phyloP scores from a whole-genome alignment of 2,113 vertebrate species.

The Neogobius melanostomus region DNA sequence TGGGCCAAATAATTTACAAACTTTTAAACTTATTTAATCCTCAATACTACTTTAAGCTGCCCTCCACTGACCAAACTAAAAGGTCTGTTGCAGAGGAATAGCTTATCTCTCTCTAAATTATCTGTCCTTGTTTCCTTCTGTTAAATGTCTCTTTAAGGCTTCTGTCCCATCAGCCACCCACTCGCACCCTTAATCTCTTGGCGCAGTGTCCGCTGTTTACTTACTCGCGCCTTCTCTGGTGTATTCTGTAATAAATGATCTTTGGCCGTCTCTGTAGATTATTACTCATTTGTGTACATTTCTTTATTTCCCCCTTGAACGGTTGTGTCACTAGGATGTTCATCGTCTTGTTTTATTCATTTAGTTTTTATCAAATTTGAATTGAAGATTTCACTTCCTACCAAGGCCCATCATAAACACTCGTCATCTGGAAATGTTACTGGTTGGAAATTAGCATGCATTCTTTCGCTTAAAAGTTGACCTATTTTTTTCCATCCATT shows the following conservation, averaged over 20 bases:
- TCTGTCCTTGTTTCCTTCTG: conserved; percentile 30
- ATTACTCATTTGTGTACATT: conserved; percentile 19
- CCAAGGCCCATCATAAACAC: no score
- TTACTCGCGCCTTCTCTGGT: conserved; percentile 33
- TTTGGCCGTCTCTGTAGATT: conserved; percentile 37
- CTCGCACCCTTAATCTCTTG: conserved; percentile 10
- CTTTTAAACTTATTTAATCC: no score
- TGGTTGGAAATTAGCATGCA: no score
- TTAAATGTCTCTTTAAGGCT: conserved; percentile 28
- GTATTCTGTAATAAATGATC: conserved; percentile 32
- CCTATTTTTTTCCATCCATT: no score
- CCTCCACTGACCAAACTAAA: conserved; percentile 35
- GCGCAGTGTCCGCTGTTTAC: conserved; percentile 47
- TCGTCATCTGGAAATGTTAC: no score
- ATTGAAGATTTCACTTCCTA: no score
- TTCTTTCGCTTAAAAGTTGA: no score
- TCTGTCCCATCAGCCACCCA: conserved; percentile 12
- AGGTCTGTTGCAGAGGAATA: conserved; percentile 36
- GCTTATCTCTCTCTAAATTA: conserved; percentile 34
- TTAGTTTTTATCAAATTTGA: no score
- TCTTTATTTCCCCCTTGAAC: conserved; percentile 16
- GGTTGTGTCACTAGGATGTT: neutral
- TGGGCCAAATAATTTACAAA: no score
- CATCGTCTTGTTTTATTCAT: no score
- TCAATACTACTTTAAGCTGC: neutral